These are phyloP conservation scores for Hepsetus odoe DNA, from an alignment of 2,113 vertebrate genomes.

Conservation along the genomic window DNA sequence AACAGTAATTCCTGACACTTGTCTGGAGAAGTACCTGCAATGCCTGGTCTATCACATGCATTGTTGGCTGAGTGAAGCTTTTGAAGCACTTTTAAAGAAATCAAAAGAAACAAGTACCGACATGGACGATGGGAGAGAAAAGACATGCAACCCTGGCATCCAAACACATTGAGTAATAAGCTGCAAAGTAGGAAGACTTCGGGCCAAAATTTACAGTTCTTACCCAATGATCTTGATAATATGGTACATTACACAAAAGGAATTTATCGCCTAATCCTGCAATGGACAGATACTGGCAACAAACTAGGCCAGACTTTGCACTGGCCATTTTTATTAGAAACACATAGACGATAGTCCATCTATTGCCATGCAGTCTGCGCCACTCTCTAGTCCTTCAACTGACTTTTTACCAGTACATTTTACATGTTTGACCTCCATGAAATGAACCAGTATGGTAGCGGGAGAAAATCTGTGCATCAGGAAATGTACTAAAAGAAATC, in stretches of 20 bases:
- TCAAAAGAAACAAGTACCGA: not conserved
- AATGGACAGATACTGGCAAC: not conserved
- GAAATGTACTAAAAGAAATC: no score
- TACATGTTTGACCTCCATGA: no score
- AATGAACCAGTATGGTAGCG: no score
- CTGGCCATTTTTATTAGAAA: no score
- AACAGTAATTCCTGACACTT: not conserved
- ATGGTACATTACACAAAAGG: not conserved
- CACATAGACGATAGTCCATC: no score
- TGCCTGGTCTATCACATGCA: not conserved
- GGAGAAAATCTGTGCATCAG: no score
- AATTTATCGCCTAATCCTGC: not conserved
- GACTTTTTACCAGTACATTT: no score
- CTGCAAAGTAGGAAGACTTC: not conserved
- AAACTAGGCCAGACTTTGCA: not conserved
- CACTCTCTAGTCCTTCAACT: no score
- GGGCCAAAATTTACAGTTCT: not conserved
- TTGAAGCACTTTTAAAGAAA: not conserved
- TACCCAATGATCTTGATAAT: not conserved
- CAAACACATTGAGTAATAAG: not conserved
- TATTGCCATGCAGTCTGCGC: no score
- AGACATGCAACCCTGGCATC: not conserved
- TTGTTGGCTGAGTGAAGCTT: not conserved
- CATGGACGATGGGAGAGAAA: not conserved
- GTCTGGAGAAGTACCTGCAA: not conserved